Evolutionary conservation across 2,888 invertebrate genomes (phyloP), one percentile per base, ranked within the genome.

Genomic region (Pterostichus niger): DNA sequence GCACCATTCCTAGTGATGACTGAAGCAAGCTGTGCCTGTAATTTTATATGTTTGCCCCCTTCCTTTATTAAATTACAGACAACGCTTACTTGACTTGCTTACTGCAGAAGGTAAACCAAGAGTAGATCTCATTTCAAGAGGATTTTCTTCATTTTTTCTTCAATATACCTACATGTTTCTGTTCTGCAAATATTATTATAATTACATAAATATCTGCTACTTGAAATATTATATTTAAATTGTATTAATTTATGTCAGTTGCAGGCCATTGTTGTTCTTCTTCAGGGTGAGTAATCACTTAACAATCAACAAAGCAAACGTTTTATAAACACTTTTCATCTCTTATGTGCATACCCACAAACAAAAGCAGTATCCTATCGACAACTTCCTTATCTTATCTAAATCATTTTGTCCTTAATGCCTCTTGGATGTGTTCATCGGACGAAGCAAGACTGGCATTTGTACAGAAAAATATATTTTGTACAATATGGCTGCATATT

Each of bases 161-260:
- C 2, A 46, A 46, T 46, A 49, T 49, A 49, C 49, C 6, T 49
- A 49, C 49, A 49, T 49, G 49, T 49, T 49, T 49, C 10, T 49
- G 49, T 49, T 49, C n/a, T 49, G 13, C 13, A 49, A 10, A 49
- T 49, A 40, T 40, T 3, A 49, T 56, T 3, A 40, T 40, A 40
- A 49, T 56, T 3, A 56, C 56, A 56, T 24, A 3, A 24, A 24
- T 56, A 56, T 11, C 56, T 56, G 40, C 40, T 40, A 7, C 13
- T 56, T 17, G 49, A 33, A 76, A 40, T 40, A 76, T 31, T 52
- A 54, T 76, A 44, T 15, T 75, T 40, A 44, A 31, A 68, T 82
- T 56, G 84, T 84, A 84, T 84, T 79, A 78, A 84, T 84, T 84
- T 84, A 84, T 84, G 83, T 84, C 83, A 84, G 84, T 81, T 83